Base-by-base conservation (phyloP, 2,888 invertebrate species). In the Colletes collaris region DNA sequence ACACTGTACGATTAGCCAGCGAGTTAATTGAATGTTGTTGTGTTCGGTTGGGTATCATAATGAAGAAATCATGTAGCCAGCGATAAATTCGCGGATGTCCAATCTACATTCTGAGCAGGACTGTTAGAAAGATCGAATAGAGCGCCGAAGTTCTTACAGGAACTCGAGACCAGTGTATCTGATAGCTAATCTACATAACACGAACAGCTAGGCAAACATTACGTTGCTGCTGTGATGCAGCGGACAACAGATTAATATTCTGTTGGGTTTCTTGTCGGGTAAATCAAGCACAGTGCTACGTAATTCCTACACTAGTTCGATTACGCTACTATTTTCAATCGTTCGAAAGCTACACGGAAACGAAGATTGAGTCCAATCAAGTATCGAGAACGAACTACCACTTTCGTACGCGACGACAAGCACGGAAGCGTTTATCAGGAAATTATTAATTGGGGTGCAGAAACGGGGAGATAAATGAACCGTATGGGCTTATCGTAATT, bases 141-240 rank as follows among this genome's bases (percentile, higher is more conserved):
- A 53, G 37, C 49, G 35, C 19, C 62, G 37, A 71, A 64, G 71
- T 56, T 64, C 37, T 56, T 52, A 3, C 52, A 40, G 19, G 64
- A 68, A 55, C 44, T 13, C 13, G 49, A 52, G 44, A 72, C 37
- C 52, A 37, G 55, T 49, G 62, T 66, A 66, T 73, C 69, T 27
- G 79, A 73, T 79, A 74, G 64, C 70, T 60, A 67, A 81, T 76
- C 74, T 79, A 11, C 79, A 71, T 81, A 81, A 81, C 79, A 75
- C 52, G 70, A 59, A 50, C 79, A 66, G 67, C 79, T 75, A 64
- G 59, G 70, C 70, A 56, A 81, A 81, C 60, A 68, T 74, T 79
- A 74, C 70, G 56, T 64, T 60, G 74, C 63, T 40, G 63, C 50
- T 63, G 66, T 62, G 58, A 59, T 46, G 59, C 35, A 40, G 16